Evolutionary conservation across 2,797 vertebrate genomes (phyloP), one percentile per base, ranked within the genome.

Genomic region (Gymnocypris eckloni): DNA sequence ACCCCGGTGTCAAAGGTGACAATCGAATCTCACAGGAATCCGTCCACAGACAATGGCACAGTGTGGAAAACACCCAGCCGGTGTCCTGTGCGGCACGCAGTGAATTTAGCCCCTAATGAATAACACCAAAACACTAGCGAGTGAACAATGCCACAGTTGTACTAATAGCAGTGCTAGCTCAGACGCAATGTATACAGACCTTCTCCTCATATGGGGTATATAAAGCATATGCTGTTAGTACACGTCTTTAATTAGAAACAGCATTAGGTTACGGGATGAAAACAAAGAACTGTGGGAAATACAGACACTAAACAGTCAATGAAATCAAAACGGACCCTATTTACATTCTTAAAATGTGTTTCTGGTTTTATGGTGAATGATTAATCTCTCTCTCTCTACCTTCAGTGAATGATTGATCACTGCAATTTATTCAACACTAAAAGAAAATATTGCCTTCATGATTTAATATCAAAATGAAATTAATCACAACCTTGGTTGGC

Each of bases 21-120:
- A 78, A 84, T 86, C 54, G 67, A 84, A 88, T 79, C 79, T 70
- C 10, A 43, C 83, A 87, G 89, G 85, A 90, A 90, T 86, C 69
- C 22, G 2, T 56, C 6, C 25, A 45, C 71, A 70, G 73, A 91
- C 82, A 90, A 87, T 76, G 25, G 39, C 16, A 33, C 83, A 89
- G 86, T 87, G 87, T 87, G 41, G 43, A 66, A 56, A 81, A 79
- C 59, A 66, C 82, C 33, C 79, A 61, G 59, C 76, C 66, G 15
- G 56, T 67, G 78, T 85, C 88, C 64, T 64, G 75, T 59, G n/a
- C 33, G 72, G 84, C 84, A 86, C 73, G 87, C 79, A 76, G 72
- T 79, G 86, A 86, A 87, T 85, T 85, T 85, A 82, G 82, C 48
- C 75, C 48, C 54, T 67, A 73, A 76, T 83, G 77, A 82, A 87